These are phyloP conservation scores for Brachystomella parvula DNA, from an alignment of 1,140 invertebrate genomes.

Conservation along the genomic window DNA sequence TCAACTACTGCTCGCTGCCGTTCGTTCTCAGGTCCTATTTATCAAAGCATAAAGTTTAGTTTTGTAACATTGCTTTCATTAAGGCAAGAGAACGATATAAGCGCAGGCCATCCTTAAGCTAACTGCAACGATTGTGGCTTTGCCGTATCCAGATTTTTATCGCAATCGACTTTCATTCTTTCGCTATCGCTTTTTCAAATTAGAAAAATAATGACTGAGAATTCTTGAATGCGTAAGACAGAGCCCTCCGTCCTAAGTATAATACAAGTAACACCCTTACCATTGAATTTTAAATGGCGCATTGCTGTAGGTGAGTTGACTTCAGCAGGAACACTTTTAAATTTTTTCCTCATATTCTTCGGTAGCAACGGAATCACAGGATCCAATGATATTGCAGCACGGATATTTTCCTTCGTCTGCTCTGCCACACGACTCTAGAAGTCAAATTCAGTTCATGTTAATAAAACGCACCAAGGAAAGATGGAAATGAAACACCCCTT, in stretches of 20 bases:
- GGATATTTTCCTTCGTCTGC: conserved; percentile 29
- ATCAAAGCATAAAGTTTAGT: conserved; percentile 35
- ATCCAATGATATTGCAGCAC: conserved; percentile 35
- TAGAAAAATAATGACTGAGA: too few species aligned
- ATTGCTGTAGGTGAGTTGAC: conserved; percentile 5
- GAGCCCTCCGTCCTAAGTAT: too few species aligned
- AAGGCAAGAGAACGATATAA: too few species aligned
- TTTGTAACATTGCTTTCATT: background rate
- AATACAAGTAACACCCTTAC: too few species aligned
- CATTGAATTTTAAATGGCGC: conserved; percentile 18
- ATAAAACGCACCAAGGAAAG: background rate
- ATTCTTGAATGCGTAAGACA: too few species aligned
- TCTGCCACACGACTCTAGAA: background rate
- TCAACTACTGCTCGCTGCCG: conserved; percentile 71
- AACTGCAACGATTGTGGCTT: too few species aligned
- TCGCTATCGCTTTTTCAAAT: too few species aligned
- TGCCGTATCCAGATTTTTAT: too few species aligned
- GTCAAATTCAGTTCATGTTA: background rate
- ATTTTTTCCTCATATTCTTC: conserved; percentile 1
- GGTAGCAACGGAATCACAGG: conserved; percentile 26
- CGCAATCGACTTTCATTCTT: too few species aligned
- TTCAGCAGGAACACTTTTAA: background rate
- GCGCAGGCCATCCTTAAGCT: too few species aligned
- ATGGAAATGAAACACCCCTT: background rate
- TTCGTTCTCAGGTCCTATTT: conserved; percentile 67